Conservation (phyloP, 2,113 vertebrate genomes). For the Arizona elegans region DNA sequence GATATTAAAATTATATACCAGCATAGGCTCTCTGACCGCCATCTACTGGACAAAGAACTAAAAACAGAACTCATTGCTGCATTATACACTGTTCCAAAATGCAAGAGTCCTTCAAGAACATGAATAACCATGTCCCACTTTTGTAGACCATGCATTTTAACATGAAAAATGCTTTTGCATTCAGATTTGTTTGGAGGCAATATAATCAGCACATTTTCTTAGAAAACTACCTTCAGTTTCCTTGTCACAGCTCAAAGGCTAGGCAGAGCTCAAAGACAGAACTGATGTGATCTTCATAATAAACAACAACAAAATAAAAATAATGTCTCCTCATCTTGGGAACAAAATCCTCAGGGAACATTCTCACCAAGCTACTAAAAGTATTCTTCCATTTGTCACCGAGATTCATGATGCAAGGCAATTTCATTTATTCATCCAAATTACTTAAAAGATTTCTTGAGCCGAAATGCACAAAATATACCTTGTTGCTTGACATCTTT, state of each 20-base stretch:
- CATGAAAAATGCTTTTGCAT: background rate
- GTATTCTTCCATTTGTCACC: background rate
- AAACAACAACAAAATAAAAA: background rate
- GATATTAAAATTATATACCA: background rate
- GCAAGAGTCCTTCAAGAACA: background rate
- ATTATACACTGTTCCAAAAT: background rate
- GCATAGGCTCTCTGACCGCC: background rate
- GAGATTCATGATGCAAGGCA: background rate
- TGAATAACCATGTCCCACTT: background rate
- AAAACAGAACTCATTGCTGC: background rate
- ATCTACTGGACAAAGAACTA: background rate
- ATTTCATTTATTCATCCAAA: background rate
- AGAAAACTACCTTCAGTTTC: background rate
- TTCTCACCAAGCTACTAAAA: background rate
- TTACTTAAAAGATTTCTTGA: background rate
- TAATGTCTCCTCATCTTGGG: background rate
- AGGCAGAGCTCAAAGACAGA: background rate
- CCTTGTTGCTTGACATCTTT: background rate
- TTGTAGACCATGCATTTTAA: background rate
- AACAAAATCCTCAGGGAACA: background rate
- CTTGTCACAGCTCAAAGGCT: background rate
- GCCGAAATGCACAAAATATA: background rate
- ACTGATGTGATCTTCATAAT: background rate
- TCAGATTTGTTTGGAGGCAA: background rate
- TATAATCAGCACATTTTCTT: background rate